phyloP scores from a whole-genome alignment of 2,797 vertebrate species.

The Hyperoplus immaculatus region DNA sequence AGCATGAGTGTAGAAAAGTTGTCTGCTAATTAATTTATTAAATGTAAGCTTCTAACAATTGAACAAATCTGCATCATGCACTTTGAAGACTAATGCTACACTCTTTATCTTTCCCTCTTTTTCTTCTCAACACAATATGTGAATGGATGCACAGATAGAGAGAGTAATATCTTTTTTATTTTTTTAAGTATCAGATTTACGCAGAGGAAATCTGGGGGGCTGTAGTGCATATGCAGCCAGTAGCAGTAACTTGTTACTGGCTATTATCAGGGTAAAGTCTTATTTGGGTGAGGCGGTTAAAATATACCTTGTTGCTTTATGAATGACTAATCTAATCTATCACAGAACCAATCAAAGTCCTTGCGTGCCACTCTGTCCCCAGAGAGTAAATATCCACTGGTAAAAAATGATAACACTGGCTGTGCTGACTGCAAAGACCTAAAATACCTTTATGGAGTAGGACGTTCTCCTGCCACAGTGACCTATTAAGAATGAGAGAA shows the following conservation, averaged over 20 bases:
- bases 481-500: constrained; percentile 24
- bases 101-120: background rate
- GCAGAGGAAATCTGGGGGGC: background rate
- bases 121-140: background rate
- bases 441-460: too few species aligned
- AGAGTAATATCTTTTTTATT: too few species aligned
- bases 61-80: constrained; percentile 3
- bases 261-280: constrained; percentile 34
- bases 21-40: background rate
- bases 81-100: background rate
- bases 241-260: background rate
- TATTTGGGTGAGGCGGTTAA: constrained; percentile 12
- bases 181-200: background rate
- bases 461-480: constrained; percentile 22
- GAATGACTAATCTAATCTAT: constrained; percentile 9
- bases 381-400: constrained; percentile 6
- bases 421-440: background rate
- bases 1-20: too few species aligned
- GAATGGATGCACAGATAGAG: background rate
- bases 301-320: background rate
- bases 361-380: background rate
- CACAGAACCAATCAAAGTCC: constrained; percentile 28
- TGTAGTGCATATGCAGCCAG: background rate
- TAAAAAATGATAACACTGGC: background rate
- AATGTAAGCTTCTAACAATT: background rate